These are phyloP conservation scores for Plecturocebus donacophilus DNA, from an alignment of 2,113 vertebrate genomes.

Conservation along the genomic window DNA sequence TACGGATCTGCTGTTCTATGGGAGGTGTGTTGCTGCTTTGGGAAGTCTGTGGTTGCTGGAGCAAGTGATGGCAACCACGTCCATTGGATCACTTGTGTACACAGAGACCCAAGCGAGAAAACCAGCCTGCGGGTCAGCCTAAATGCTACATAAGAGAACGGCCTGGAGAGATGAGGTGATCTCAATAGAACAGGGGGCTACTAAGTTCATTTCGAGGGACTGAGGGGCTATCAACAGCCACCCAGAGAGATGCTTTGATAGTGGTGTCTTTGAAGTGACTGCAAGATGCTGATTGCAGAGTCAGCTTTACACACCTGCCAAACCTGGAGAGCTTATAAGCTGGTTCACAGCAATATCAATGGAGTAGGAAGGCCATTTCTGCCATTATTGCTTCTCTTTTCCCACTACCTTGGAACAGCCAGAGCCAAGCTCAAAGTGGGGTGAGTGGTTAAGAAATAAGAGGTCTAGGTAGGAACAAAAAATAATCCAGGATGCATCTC, in stretches of 20 bases:
- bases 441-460: background rate
- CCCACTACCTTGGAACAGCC: background rate
- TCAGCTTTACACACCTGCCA: background rate
- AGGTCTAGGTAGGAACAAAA: background rate
- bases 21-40: too few relatives aligned
- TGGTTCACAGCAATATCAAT: background rate
- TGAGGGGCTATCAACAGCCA: background rate
- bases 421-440: background rate
- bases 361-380: background rate
- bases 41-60: too few relatives aligned
- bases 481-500: too few relatives aligned
- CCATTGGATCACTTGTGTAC: background rate
- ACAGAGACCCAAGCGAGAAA: background rate
- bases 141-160: background rate
- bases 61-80: background rate
- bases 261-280: background rate
- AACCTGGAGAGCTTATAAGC: background rate
- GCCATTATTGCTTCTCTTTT: background rate
- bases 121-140: background rate
- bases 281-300: background rate
- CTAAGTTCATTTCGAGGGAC: too few relatives aligned
- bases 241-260: background rate
- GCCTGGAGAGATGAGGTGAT: background rate
- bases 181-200: background rate
- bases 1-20: background rate